Evolutionary conservation across 2,888 invertebrate genomes (phyloP).

Genomic region (Strigamia transsilvanica): DNA sequence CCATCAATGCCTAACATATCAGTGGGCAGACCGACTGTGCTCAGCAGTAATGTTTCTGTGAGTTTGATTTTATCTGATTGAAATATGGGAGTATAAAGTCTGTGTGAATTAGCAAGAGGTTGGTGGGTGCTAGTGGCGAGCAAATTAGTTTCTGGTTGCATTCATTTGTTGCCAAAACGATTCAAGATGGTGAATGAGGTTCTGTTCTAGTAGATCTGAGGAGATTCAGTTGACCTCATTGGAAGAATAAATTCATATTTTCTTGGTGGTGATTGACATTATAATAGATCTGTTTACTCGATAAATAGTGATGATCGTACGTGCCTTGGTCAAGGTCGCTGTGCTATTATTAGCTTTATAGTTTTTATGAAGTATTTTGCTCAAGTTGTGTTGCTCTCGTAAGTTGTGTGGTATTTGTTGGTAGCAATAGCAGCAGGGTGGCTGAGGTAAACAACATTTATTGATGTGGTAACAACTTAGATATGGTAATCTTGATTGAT

Average conservation of each 20-base stretch:
- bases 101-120: no score
- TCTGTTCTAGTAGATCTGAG: no score
- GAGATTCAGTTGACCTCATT: no score
- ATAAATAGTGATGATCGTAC: neutral
- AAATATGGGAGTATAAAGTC: neutral
- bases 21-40: conserved; percentile 77
- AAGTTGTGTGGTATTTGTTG: conserved; percentile 31
- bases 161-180: no score
- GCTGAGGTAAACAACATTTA: neutral
- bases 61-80: conserved; percentile 38
- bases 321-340: no score
- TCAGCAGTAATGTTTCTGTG: conserved; percentile 57
- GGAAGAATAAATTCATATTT: no score
- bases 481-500: conserved; percentile 54
- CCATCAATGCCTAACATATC: conserved; percentile 98
- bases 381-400: conserved; percentile 32
- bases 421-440: neutral
- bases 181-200: neutral
- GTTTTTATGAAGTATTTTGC: conserved; percentile 31
- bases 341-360: neutral
- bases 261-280: neutral
- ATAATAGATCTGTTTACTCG: no score
- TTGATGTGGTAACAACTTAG: conserved; percentile 44
- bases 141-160: no score
- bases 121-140: no score